Percentiles rank a stretch among this genome's conserved stretches.
phyloP scores from a whole-genome alignment of 2,888 invertebrate genomes.

The Autographa gamma region DNA sequence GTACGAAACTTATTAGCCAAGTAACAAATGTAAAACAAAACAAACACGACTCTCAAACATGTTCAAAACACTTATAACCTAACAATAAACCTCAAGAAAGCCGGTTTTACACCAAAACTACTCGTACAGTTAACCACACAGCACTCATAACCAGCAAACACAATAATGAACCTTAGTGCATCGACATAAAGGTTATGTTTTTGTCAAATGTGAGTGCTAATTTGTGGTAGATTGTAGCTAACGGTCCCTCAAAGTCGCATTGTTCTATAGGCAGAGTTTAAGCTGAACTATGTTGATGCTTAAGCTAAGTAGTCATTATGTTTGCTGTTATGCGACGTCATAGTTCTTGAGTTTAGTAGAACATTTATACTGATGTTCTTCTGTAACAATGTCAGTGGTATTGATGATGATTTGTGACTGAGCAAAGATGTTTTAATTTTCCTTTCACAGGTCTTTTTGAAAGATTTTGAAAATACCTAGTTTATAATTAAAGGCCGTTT shows the following conservation, averaged over 20 bases:
- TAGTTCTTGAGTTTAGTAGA: background rate
- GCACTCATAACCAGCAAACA: background rate
- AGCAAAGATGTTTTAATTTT: too few species aligned
- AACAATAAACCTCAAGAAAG: conserved; percentile 6
- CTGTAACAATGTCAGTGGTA: background rate
- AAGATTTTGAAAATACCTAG: too few species aligned
- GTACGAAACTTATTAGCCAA: background rate
- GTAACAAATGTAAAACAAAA: background rate
- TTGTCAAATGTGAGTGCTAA: background rate
- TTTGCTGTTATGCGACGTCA: background rate
- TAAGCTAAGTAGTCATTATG: background rate
- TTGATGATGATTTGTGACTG: too few species aligned
- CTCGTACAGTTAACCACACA: background rate
- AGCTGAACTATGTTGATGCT: background rate
- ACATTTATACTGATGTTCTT: background rate
- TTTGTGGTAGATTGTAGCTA: background rate
- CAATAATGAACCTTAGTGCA: background rate
- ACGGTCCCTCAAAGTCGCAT: background rate
- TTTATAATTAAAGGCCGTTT: too few species aligned
- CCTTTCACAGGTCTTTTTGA: too few species aligned
- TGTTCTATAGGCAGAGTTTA: background rate
- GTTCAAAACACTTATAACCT: background rate
- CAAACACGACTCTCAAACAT: background rate
- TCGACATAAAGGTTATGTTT: background rate
- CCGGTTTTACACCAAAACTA: background rate